phyloP scores from a whole-genome alignment of 2,797 vertebrate genomes.

The Gadopsis bispinosus region DNA sequence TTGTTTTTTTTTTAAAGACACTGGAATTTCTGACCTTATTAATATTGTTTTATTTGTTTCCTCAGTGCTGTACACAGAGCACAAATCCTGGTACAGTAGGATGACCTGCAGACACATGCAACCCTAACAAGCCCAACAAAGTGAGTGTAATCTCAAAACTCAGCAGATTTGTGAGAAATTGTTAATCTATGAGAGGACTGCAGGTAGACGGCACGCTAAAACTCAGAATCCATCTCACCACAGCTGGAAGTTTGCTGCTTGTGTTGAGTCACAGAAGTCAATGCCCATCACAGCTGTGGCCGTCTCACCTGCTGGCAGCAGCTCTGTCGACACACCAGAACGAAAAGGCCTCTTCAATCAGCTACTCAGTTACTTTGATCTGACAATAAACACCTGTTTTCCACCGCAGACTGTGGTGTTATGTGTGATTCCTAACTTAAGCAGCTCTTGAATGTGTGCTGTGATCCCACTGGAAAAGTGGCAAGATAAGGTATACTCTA shows the following conservation, averaged over 20 bases:
- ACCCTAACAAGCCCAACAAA: background rate
- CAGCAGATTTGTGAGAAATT: background rate
- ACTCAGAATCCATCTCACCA: constrained; percentile 85
- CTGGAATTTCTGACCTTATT: background rate
- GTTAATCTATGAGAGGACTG: background rate
- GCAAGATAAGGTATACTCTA: background rate
- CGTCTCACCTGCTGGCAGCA: constrained; percentile 88
- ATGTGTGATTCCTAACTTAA: too few species aligned
- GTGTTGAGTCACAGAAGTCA: constrained; percentile 98
- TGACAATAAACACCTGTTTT: background rate
- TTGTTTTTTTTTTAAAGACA: background rate
- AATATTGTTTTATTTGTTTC: background rate
- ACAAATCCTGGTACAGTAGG: background rate
- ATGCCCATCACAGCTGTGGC: constrained; percentile 92
- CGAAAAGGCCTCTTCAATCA: background rate
- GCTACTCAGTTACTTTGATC: constrained; percentile 2
- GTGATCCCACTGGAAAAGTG: background rate
- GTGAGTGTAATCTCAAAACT: background rate
- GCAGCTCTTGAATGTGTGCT: background rate
- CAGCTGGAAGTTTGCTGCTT: constrained; percentile 97
- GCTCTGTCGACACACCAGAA: constrained; percentile 81
- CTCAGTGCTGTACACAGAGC: background rate
- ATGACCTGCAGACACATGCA: background rate
- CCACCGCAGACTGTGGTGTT: background rate
- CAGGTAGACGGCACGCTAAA: background rate